Evolutionary conservation across 1,140 invertebrate species (phyloP).

Genomic region (Caligus rogercresseyi): DNA sequence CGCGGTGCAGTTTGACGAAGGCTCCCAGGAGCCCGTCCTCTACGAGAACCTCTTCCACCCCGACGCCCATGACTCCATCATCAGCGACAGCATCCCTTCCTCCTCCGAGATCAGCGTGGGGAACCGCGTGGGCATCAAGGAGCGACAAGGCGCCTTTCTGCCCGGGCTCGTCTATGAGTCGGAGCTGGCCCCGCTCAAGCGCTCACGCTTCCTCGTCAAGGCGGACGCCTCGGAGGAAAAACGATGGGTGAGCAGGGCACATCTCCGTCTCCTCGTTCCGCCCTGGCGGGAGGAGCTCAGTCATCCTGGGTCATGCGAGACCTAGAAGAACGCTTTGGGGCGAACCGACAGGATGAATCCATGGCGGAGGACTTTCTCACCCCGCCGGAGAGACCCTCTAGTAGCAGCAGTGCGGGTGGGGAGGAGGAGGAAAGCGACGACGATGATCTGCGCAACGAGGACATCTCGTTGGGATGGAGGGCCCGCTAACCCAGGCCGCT

Average conservation of each 20-base stretch:
- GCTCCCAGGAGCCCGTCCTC: constrained; percentile 40
- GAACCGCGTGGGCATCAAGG: background rate
- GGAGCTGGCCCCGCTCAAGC: background rate
- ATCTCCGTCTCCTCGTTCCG: constrained; percentile 67
- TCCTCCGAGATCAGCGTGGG: background rate
- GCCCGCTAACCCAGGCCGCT: constrained; percentile 23
- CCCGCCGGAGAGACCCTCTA: constrained; percentile 39
- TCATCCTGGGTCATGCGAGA: constrained; percentile 22
- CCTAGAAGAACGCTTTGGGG: constrained; percentile 22
- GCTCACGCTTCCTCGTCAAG: constrained; percentile 16
- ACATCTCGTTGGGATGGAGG: constrained; percentile 45
- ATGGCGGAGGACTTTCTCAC: constrained; percentile 21
- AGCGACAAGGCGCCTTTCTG: background rate
- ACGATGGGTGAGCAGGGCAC: constrained; percentile 55
- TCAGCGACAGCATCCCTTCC: constrained; percentile 69
- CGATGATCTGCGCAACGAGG: constrained; percentile 66
- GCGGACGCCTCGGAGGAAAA: constrained; percentile 27
- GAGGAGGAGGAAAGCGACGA: constrained; percentile 84
- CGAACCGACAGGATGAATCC: constrained; percentile 20
- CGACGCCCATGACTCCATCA: constrained; percentile 58
- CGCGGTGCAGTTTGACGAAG: constrained; percentile 50
- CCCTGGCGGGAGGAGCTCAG: constrained; percentile 90
- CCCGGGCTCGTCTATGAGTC: constrained; percentile 8
- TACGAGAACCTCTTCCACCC: constrained; percentile 42
- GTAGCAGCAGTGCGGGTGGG: no score